Percentiles rank a stretch among this genome's conserved stretches.
Conservation (phyloP, 2,888 invertebrate genomes). For the Drosophila sordidapex region DNA sequence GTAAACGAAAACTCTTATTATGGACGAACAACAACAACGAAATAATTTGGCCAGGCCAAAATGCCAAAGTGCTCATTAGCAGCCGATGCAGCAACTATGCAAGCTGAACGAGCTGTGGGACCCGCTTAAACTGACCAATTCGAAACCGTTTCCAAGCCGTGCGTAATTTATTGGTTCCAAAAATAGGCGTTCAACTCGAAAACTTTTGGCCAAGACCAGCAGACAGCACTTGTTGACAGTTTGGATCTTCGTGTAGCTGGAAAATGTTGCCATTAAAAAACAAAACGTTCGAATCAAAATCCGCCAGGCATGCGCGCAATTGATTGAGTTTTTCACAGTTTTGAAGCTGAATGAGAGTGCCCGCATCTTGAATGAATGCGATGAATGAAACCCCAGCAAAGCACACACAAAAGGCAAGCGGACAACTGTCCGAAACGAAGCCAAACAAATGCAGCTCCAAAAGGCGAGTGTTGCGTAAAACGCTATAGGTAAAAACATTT, state of each 20-base stretch:
- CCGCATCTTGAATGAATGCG: constrained; percentile 38
- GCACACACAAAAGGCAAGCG: constrained; percentile 27
- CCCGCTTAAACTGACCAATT: constrained; percentile 37
- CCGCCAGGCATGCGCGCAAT: constrained; percentile 55
- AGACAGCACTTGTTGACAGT: constrained; percentile 12
- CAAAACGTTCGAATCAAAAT: constrained; percentile 18
- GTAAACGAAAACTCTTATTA: constrained; percentile 48
- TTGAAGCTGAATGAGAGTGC: constrained; percentile 8
- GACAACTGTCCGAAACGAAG: constrained; percentile 21
- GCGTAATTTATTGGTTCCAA: constrained; percentile 77
- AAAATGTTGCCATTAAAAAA: constrained; percentile 56
- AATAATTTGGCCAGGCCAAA: constrained; percentile 64
- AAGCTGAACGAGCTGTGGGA: constrained; percentile 42
- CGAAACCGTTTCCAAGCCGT: constrained; percentile 46
- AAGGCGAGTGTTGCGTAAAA: constrained; percentile 53
- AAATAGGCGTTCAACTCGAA: constrained; percentile 50
- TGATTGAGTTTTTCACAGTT: constrained; percentile 76
- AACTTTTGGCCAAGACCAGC: constrained; percentile 48
- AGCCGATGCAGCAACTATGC: constrained; percentile 8
- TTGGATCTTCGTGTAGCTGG: constrained; percentile 55
- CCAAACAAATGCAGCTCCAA: constrained; percentile 21
- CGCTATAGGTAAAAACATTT: constrained; percentile 27
- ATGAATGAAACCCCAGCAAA: constrained; percentile 37
- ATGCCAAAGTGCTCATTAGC: constrained; percentile 78
- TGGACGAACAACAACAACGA: constrained; percentile 41